Conservation (phyloP, 1,140 invertebrate species). For the Microplitis demolitor region DNA sequence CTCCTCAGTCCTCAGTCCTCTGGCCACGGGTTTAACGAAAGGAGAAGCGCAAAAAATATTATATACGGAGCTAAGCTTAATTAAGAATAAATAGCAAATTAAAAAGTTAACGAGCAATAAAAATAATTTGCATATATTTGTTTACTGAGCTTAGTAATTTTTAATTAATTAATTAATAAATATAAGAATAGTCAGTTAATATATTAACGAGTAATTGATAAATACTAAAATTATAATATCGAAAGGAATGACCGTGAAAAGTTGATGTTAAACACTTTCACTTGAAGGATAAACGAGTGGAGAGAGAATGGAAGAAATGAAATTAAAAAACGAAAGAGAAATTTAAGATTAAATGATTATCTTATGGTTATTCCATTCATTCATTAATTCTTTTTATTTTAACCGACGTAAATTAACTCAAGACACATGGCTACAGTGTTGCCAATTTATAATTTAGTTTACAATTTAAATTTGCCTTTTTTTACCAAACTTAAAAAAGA, state of each 20-base stretch:
- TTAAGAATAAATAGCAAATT: no score
- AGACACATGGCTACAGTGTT: no score
- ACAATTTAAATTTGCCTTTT: no score
- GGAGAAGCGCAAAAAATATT: slow-evolving; percentile 25
- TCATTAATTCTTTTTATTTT: not conserved
- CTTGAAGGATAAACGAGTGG: not conserved
- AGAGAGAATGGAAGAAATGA: not conserved
- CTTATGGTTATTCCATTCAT: not conserved
- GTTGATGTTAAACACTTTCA: slow-evolving; percentile 25
- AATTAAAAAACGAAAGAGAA: not conserved
- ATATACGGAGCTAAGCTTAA: not conserved
- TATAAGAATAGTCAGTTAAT: not conserved
- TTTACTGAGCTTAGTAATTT: not conserved
- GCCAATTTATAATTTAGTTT: no score
- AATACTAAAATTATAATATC: not conserved
- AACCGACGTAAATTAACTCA: no score
- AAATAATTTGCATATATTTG: not conserved
- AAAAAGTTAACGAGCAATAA: no score
- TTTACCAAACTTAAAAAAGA: no score
- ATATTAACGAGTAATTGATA: no score
- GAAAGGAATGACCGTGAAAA: slow-evolving; percentile 15
- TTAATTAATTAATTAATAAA: not conserved
- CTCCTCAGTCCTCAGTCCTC: slow-evolving; percentile 7
- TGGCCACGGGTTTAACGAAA: slow-evolving; percentile 19
- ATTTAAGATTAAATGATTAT: not conserved